Conservation (phyloP, 2,113 vertebrate species). For the Mus pahari region DNA sequence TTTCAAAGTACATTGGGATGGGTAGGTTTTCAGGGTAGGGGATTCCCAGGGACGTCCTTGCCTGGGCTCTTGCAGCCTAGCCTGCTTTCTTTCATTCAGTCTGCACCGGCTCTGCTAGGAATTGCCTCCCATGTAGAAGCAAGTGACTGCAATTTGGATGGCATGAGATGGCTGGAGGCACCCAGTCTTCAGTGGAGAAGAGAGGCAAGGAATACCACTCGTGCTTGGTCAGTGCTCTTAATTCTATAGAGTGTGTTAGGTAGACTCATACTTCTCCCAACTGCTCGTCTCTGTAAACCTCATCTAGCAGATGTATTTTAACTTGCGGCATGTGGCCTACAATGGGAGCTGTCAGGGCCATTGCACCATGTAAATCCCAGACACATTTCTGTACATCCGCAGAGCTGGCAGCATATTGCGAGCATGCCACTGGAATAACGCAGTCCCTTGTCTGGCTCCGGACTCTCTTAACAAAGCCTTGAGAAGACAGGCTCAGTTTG, state of each 20-base stretch:
- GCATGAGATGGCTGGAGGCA: neutral
- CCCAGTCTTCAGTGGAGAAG: neutral
- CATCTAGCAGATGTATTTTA: neutral
- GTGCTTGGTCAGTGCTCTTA: neutral
- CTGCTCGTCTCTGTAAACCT: conserved; percentile 10
- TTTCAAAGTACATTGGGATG: neutral
- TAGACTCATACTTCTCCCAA: neutral
- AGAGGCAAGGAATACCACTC: fast-evolving
- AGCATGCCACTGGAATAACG: neutral
- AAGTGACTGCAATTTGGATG: neutral
- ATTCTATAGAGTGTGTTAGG: neutral
- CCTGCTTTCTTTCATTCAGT: neutral
- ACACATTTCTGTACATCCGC: neutral
- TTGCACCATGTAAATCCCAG: neutral
- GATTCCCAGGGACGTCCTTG: neutral
- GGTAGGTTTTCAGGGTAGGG: neutral
- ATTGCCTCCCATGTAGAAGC: neutral
- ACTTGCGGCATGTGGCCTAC: neutral
- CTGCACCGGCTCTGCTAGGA: neutral
- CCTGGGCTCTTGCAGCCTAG: neutral
- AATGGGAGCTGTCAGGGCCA: conserved; percentile 7
- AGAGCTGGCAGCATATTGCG: neutral
- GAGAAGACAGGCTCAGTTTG: conserved; percentile 53
- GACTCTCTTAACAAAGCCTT: conserved; percentile 26
- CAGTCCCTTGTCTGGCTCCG: neutral